A percentile compares a stretch with the other conserved stretches of the same genome.
Conservation (phyloP, 2,797 vertebrate species). For the Acomys russatus region DNA sequence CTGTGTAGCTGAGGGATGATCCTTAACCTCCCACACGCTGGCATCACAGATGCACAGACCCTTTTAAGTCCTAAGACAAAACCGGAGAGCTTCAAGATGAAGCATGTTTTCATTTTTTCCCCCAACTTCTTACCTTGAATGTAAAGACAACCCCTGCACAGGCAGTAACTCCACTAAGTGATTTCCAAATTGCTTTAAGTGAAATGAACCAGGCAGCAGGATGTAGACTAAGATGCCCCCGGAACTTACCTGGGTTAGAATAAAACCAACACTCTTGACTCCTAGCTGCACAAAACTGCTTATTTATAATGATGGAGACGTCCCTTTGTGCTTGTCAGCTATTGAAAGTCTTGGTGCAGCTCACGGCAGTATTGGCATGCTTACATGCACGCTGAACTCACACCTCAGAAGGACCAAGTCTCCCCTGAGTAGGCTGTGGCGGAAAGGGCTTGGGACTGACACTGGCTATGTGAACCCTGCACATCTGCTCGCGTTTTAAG, state of each 20-base stretch:
- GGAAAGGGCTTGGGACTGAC: too few species aligned
- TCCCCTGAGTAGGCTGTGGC: fast-evolving
- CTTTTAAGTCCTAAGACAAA: not conserved
- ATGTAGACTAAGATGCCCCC: not conserved
- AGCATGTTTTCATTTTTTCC: not conserved
- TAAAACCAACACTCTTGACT: not conserved
- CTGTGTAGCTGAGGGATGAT: not conserved
- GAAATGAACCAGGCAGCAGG: not conserved
- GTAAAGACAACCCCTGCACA: not conserved
- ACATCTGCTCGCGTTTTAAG: not conserved
- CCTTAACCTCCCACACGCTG: not conserved
- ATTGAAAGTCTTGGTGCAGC: not conserved
- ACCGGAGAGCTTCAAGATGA: not conserved
- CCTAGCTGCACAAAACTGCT: not conserved
- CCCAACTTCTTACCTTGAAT: not conserved
- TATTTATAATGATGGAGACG: not conserved
- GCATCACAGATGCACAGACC: not conserved
- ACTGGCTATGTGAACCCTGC: not conserved
- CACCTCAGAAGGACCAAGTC: not conserved
- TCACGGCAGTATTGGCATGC: not conserved
- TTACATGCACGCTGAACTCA: not conserved
- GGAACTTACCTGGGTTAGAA: not conserved
- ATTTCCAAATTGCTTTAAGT: not conserved
- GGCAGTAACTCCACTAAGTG: not conserved
- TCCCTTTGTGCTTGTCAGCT: not conserved